Evolutionary conservation across 2,797 vertebrate species (phyloP).

Genomic region (Poecilia picta): DNA sequence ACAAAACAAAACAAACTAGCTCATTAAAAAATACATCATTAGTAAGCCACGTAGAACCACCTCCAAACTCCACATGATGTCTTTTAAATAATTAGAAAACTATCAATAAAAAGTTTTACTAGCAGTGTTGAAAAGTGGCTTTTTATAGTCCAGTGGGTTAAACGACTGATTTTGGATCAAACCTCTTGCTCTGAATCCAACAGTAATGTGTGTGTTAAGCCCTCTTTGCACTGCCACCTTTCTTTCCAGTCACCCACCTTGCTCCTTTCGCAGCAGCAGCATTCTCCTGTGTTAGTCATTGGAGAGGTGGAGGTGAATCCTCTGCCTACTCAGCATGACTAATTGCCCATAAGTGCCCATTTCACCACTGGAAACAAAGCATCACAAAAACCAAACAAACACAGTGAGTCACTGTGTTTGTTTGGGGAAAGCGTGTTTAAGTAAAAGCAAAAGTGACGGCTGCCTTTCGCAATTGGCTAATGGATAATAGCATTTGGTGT

Average conservation of each 20-base stretch:
- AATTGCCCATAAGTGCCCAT: slow-evolving; percentile 74
- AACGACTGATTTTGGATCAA: slow-evolving; percentile 54
- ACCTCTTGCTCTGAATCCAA: slow-evolving; percentile 36
- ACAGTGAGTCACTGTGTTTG: slow-evolving; percentile 68
- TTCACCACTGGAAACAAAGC: slow-evolving; percentile 67
- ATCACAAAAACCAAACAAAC: slow-evolving; percentile 73
- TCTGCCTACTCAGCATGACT: slow-evolving; percentile 76
- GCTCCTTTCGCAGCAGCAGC: slow-evolving; percentile 45
- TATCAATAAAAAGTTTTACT: slow-evolving; percentile 21
- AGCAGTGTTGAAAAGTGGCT: slow-evolving; percentile 8
- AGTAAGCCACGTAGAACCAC: background rate
- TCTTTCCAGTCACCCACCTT: slow-evolving; percentile 17
- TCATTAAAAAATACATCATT: background rate
- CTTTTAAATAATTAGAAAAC: slow-evolving; percentile 12
- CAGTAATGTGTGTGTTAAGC: too few relatives aligned
- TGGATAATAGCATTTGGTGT: slow-evolving; percentile 24
- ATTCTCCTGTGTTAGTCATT: slow-evolving; percentile 52
- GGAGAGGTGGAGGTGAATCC: slow-evolving; percentile 65
- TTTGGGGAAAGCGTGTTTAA: background rate
- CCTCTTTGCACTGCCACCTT: too few relatives aligned
- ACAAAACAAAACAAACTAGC: background rate
- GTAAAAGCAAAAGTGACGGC: background rate
- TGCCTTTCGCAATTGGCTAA: slow-evolving; percentile 24
- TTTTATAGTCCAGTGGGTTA: background rate
- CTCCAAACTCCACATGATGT: background rate